phyloP scores from a whole-genome alignment of 92 coral and sea anemone species.

The Phenganax subtilis region DNA sequence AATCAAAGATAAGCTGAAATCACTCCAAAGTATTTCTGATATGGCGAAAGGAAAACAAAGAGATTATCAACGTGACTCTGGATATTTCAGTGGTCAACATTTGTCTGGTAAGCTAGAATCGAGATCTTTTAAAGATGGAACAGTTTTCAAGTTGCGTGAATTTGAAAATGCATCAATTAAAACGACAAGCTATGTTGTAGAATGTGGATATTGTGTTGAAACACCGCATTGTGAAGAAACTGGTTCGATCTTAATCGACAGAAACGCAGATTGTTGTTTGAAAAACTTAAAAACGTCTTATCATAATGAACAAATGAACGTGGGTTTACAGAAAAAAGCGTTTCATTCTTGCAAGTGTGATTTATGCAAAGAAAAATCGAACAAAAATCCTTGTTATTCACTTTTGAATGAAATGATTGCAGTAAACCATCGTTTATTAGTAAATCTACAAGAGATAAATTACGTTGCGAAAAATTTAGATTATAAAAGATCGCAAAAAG shows the following conservation, averaged over 20 bases:
- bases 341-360: background rate
- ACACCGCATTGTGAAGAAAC: background rate
- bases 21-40: background rate
- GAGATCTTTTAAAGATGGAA: background rate
- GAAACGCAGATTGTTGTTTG: background rate
- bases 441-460: conserved; percentile 9
- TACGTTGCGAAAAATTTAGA: conserved; percentile 19
- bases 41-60: background rate
- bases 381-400: background rate
- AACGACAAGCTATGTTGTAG: background rate
- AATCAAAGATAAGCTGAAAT: conserved; percentile 1
- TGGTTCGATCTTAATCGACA: background rate
- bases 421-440: background rate
- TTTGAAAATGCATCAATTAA: background rate
- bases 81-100: background rate
- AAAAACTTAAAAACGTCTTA: background rate
- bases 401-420: conserved; percentile 19
- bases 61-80: too few relatives aligned
- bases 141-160: background rate
- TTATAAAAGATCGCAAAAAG: conserved; percentile 24
- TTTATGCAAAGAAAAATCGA: background rate
- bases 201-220: background rate
- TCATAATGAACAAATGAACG: too few relatives aligned
- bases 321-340: background rate
- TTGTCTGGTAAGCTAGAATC: background rate